Base-by-base conservation (phyloP, 2,888 invertebrate genomes). In the Scaptomyza flava region DNA sequence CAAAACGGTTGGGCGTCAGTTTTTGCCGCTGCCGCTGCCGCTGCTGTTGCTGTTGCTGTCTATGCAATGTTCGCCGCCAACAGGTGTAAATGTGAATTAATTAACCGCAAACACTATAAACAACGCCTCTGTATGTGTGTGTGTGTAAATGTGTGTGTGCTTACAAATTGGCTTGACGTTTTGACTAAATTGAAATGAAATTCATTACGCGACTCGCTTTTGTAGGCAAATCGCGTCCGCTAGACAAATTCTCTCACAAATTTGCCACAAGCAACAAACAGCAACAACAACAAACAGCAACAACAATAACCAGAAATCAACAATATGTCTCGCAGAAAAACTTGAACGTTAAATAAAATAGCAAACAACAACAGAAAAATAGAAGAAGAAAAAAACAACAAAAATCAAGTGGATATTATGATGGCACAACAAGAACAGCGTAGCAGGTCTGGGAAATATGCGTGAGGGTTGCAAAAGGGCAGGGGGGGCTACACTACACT, bases 21-120 rank as follows among this genome's bases (percentile, higher is more conserved):
- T 17, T 1, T 17, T 17, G 17, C 17, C 50, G 47, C 1, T 47
- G 17, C 17, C 50, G 47, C 1, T 47, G 48, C 12, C 51, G 56
- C 1, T 59, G 65, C 9, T 54, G 67, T n/a, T 56, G 70, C 58
- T 59, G 70, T 72, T 67, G 27, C 27, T 27, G 27, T 27, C 27
- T 27, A 4, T 79, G 74, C 58, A 56, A 14, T 57, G 72, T 33
- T 31, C 30, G 75, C 78, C 68, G 66, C 70, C 78, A 89, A 90
- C 91, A 91, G 91, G 91, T 91, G 90, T 90, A 89, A 91, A 89
- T 87, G 90, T 82, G 87, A 91, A 91, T 91, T 91, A 91, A 91
- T 91, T 91, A 91, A 91, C 91, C 91, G 81, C 86, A 89, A 89
- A 89, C 76, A 87, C 85, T 90, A 90, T 90, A 90, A 90, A 87